Evolutionary conservation across 37 sponge, comb jelly and placozoan genomes (phyloP).

Genomic region (Theonella swinhoei): DNA sequence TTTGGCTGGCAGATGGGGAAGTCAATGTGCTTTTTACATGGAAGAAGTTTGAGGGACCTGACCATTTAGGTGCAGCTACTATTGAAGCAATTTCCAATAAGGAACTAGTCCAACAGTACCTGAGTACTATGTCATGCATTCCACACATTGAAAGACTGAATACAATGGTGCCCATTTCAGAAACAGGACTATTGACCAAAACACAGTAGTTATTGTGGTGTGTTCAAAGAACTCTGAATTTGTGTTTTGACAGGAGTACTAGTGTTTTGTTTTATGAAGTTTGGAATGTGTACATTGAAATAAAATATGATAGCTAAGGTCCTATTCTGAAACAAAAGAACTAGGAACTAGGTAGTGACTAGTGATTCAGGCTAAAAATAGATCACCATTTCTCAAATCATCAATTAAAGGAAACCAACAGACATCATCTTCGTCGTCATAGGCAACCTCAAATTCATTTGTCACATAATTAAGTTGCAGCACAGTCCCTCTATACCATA

Average conservation of each 20-base stretch:
- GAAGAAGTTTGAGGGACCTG: constrained; percentile 13
- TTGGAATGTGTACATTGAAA: too few species aligned
- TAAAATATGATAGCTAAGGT: too few species aligned
- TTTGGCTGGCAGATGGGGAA: constrained; percentile 57
- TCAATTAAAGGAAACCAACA: constrained; percentile 25
- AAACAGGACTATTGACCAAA: background rate
- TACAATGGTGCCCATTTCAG: constrained; percentile 13
- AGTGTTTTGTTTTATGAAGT: too few species aligned
- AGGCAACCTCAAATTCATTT: constrained; percentile 17
- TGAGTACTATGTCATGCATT: constrained; percentile 12
- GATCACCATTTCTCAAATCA: constrained; percentile 37
- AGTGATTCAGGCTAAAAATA: background rate
- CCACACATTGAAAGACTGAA: constrained; percentile 33
- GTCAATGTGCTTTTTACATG: constrained; percentile 48
- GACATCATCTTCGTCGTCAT: constrained; percentile 39
- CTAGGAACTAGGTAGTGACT: too few species aligned
- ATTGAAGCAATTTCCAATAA: constrained; percentile 25
- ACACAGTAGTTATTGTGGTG: background rate
- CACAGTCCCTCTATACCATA: constrained; percentile 38
- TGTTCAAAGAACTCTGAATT: too few species aligned
- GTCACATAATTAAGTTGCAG: background rate
- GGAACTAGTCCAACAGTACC: constrained; percentile 29
- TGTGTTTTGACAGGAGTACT: too few species aligned
- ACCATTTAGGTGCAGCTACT: background rate
- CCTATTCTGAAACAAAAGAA: too few species aligned